phyloP scores from a whole-genome alignment of 1,140 invertebrate species.

The Microplitis demolitor region DNA sequence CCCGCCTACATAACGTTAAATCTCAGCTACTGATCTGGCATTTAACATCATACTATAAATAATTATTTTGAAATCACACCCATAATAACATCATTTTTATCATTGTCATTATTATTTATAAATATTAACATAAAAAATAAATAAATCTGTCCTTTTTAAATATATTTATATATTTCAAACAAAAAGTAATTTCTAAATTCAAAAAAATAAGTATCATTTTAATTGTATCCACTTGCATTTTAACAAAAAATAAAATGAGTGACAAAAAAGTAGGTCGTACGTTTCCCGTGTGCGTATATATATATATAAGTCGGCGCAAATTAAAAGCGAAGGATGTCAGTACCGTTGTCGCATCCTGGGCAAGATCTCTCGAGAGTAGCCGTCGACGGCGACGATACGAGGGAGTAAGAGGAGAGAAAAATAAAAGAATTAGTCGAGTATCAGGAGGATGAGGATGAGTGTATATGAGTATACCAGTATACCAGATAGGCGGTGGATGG shows the following conservation, averaged over 20 bases:
- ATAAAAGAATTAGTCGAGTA: neutral
- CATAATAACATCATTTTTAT: neutral
- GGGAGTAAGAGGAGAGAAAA: neutral
- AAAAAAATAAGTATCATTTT: neutral
- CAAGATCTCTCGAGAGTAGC: neutral
- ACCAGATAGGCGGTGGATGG: neutral
- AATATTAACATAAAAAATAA: neutral
- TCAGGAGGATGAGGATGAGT: neutral
- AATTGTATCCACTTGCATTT: neutral
- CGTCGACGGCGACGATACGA: neutral
- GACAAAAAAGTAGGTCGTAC: constrained; percentile 11
- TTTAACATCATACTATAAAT: constrained; percentile 3
- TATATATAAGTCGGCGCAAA: constrained; percentile 21
- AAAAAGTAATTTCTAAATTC: neutral
- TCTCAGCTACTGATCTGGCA: neutral
- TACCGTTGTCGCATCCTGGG: constrained; percentile 30
- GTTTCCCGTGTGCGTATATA: constrained; percentile 11
- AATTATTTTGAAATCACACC: neutral
- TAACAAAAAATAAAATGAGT: neutral
- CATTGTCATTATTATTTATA: neutral
- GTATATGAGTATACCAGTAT: neutral
- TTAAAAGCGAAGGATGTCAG: constrained; percentile 33
- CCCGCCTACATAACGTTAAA: constrained; percentile 3
- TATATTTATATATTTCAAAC: neutral
- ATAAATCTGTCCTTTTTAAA: neutral